These are phyloP conservation scores for Mormyrops boulengeri DNA, from an alignment of 2,797 vertebrate genomes.

Conservation along the genomic window DNA sequence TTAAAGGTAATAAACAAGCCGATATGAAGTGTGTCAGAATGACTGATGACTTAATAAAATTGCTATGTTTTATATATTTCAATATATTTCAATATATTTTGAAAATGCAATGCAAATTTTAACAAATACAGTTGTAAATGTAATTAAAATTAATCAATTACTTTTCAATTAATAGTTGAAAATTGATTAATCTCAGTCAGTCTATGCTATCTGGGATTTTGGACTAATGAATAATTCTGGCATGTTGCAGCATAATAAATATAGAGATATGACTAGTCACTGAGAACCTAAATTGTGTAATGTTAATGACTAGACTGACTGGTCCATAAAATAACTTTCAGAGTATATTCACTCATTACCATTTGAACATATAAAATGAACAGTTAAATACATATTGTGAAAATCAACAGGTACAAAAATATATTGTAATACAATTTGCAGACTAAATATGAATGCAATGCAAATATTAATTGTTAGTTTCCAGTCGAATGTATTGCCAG, in stretches of 20 bases:
- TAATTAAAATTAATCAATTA: not conserved
- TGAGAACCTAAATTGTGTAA: not conserved
- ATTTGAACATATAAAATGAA: not conserved
- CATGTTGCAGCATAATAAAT: not conserved
- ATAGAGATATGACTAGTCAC: not conserved
- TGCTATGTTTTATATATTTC: not conserved
- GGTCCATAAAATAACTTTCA: not conserved
- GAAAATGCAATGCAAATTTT: not conserved
- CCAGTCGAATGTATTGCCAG: not conserved
- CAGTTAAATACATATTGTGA: not conserved
- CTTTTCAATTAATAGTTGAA: not conserved
- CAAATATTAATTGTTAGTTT: not conserved
- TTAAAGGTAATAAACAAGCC: conserved; percentile 59
- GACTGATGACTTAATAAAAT: not conserved
- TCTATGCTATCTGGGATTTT: not conserved
- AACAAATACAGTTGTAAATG: not conserved
- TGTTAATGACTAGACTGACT: not conserved
- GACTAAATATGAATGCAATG: not conserved
- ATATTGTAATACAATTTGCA: not conserved
- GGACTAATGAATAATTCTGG: not conserved
- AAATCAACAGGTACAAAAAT: not conserved
- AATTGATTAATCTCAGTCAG: not conserved
- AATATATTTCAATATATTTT: not conserved
- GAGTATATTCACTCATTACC: not conserved
- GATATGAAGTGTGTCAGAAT: not conserved